phyloP scores from a whole-genome alignment of 1,140 invertebrate species.

The Subanguina moxae region DNA sequence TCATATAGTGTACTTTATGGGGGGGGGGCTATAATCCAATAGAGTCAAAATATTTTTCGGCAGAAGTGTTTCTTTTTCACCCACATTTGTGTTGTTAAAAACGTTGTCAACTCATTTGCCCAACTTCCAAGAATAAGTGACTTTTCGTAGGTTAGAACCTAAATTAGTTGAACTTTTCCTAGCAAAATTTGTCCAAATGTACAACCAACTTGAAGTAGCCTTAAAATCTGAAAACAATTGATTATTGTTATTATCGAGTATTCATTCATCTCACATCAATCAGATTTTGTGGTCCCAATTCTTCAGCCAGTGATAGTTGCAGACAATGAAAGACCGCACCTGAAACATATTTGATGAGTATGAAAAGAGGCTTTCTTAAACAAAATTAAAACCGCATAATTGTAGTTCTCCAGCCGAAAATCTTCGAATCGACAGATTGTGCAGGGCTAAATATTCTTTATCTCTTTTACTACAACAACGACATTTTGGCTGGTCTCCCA shows the following conservation, averaged over 20 bases:
- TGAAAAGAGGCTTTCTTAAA: neutral
- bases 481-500: too few relatives aligned
- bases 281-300: slow-evolving; percentile 39
- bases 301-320: slow-evolving; percentile 19
- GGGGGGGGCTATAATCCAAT: too few relatives aligned
- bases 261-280: too few relatives aligned
- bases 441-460: slow-evolving; percentile 4
- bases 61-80: too few relatives aligned
- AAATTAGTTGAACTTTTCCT: neutral
- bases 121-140: slow-evolving; percentile 31
- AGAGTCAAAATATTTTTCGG: too few relatives aligned
- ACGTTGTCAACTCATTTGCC: slow-evolving; percentile 32
- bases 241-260: too few relatives aligned
- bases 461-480: too few relatives aligned
- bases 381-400: neutral
- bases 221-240: too few relatives aligned
- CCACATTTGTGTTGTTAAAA: slow-evolving; percentile 36
- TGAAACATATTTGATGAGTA: neutral
- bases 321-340: slow-evolving; percentile 27
- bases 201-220: too few relatives aligned
- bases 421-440: slow-evolving; percentile 7
- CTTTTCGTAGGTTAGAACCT: slow-evolving; percentile 36
- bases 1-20: too few relatives aligned
- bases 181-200: too few relatives aligned
- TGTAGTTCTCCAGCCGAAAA: slow-evolving; percentile 8